Percentiles rank a stretch among this genome's conserved stretches.
These are phyloP conservation scores for Hetaerina titia DNA, from an alignment of 2,888 invertebrate species.

Conservation along the genomic window DNA sequence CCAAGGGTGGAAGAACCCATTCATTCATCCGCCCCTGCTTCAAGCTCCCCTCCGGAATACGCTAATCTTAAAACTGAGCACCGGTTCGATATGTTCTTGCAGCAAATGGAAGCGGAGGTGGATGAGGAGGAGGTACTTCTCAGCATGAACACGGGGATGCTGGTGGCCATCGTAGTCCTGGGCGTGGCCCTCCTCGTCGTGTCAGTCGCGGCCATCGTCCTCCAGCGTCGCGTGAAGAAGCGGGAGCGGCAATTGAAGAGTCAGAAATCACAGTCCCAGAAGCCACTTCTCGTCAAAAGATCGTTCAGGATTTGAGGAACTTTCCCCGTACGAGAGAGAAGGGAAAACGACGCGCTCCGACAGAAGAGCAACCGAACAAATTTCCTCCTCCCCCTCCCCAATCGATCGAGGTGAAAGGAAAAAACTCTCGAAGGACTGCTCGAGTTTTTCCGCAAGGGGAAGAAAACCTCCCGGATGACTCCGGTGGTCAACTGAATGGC, in stretches of 20 bases:
- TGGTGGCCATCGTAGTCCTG: constrained; percentile 56
- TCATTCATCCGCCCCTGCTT: too few species aligned
- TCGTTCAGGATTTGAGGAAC: too few species aligned
- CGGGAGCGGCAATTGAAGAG: constrained; percentile 35
- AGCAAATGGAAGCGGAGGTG: neutral
- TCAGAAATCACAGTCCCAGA: neutral
- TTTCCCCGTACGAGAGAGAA: neutral
- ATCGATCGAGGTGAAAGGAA: too few species aligned
- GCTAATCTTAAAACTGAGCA: too few species aligned
- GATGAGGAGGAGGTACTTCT: neutral
- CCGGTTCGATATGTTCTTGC: neutral
- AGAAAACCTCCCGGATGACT: neutral
- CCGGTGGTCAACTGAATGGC: too few species aligned
- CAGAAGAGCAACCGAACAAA: neutral
- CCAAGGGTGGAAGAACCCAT: too few species aligned
- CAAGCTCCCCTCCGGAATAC: too few species aligned
- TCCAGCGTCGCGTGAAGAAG: constrained; percentile 41
- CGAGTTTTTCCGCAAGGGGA: neutral
- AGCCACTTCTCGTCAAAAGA: neutral
- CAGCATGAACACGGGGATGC: constrained; percentile 56
- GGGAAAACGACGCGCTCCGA: neutral
- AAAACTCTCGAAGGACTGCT: neutral
- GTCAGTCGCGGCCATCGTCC: constrained; percentile 34
- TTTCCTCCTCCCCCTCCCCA: too few species aligned
- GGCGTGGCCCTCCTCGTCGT: constrained; percentile 25